phyloP scores from a whole-genome alignment of 2,888 invertebrate species.

The Mythimna lalbum region DNA sequence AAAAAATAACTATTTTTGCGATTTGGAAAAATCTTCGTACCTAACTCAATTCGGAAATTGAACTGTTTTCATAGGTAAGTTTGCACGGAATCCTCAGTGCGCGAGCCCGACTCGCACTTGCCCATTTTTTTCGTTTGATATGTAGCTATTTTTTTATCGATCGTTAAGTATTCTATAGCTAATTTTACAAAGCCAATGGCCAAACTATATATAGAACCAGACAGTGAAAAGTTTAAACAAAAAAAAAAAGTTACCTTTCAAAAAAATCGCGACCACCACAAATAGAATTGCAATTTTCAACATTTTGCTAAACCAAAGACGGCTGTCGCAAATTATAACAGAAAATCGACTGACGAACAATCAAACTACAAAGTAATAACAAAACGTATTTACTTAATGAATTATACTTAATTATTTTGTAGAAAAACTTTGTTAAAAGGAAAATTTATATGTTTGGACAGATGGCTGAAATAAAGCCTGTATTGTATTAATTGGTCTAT shows the following conservation, averaged over 20 bases:
- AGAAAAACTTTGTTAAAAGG: conserved; percentile 18
- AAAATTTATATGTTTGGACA: conserved; percentile 38
- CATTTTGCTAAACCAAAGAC: conserved; percentile 18
- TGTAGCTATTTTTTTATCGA: no score
- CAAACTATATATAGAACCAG: not conserved
- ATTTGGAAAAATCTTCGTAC: no score
- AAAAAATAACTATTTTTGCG: no score
- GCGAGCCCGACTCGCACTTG: no score
- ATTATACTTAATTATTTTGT: conserved; percentile 4
- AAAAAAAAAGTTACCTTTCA: conserved; percentile 36
- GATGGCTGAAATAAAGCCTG: conserved; percentile 14
- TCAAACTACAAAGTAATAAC: not conserved
- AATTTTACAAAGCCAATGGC: no score
- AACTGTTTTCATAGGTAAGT: no score
- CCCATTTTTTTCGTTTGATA: no score
- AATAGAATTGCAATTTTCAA: conserved; percentile 9
- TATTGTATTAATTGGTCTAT: conserved; percentile 38
- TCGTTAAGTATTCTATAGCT: no score
- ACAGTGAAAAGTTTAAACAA: not conserved
- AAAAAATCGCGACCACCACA: not conserved
- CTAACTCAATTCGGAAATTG: no score
- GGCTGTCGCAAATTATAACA: not conserved
- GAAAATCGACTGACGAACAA: not conserved
- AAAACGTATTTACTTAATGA: conserved; percentile 7
- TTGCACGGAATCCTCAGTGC: no score